phyloP scores from a whole-genome alignment of 2,888 invertebrate genomes.

The Diaperis boleti region DNA sequence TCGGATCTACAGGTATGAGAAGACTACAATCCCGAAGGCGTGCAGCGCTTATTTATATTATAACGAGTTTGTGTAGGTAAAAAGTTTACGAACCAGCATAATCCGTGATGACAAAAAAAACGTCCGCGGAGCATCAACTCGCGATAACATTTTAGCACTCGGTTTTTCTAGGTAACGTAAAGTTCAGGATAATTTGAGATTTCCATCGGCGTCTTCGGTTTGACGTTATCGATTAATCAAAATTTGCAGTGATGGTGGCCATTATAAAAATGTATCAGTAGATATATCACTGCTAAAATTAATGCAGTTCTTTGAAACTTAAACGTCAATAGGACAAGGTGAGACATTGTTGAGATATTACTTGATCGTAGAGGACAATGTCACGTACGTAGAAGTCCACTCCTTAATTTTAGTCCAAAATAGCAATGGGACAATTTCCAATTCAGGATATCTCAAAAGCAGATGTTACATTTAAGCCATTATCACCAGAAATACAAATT shows the following conservation, averaged over 20 bases:
- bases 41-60: conserved; percentile 36
- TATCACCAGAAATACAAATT: no score
- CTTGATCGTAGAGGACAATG: conserved; percentile 25
- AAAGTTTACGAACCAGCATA: conserved; percentile 23
- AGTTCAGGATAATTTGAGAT: conserved; percentile 33
- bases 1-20: conserved; percentile 29
- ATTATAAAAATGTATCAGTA: background rate
- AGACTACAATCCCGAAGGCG: conserved; percentile 35
- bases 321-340: conserved; percentile 18
- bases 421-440: conserved; percentile 10
- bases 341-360: background rate
- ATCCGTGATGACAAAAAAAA: conserved; percentile 39
- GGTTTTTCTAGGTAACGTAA: conserved; percentile 40
- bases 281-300: conserved; percentile 8
- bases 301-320: conserved; percentile 6
- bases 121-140: conserved; percentile 25
- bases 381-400: conserved; percentile 27
- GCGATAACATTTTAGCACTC: conserved; percentile 17
- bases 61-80: conserved; percentile 38
- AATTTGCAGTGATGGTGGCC: background rate
- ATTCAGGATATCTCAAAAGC: no score
- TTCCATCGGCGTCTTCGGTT: conserved; percentile 9
- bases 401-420: conserved; percentile 19
- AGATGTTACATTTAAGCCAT: no score
- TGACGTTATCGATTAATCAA: conserved; percentile 8